Evolutionary conservation across 2,888 invertebrate species (phyloP).

Genomic region (Calliscelio sp.): DNA sequence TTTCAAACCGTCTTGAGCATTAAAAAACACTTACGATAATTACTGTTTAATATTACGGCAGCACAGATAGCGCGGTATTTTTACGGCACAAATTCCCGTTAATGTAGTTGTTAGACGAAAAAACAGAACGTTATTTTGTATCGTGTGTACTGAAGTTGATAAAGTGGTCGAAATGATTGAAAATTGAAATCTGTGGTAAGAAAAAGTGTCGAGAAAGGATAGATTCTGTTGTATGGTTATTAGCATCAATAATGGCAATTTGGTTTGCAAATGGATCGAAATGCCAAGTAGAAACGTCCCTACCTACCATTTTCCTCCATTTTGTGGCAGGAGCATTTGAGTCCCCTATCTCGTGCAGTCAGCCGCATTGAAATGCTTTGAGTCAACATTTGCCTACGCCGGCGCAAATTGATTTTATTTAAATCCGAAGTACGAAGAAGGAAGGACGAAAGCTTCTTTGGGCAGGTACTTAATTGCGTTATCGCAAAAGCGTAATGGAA

Average conservation of each 20-base stretch:
- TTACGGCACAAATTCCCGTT: too few species aligned
- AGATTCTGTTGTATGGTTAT: slow-evolving; percentile 83
- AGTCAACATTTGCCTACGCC: slow-evolving; percentile 85
- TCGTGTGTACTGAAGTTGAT: slow-evolving; percentile 31
- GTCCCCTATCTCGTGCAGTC: slow-evolving; percentile 81
- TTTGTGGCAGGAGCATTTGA: slow-evolving; percentile 79
- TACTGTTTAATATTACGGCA: too few species aligned
- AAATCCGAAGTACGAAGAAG: slow-evolving; percentile 83
- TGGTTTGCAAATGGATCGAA: slow-evolving; percentile 84
- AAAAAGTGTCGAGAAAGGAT: slow-evolving; percentile 63
- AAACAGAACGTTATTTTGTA: slow-evolving; percentile 12
- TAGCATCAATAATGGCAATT: slow-evolving; percentile 86
- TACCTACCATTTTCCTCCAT: slow-evolving; percentile 85
- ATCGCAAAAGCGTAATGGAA: slow-evolving; percentile 79
- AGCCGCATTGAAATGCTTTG: slow-evolving; percentile 84
- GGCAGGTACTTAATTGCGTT: slow-evolving; percentile 82
- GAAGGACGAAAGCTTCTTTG: slow-evolving; percentile 77
- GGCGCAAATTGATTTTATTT: slow-evolving; percentile 85
- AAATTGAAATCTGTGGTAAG: slow-evolving; percentile 45
- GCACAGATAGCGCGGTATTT: too few species aligned
- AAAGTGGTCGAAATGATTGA: slow-evolving; percentile 50
- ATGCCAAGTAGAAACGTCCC: slow-evolving; percentile 81
- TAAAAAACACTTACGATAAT: too few species aligned
- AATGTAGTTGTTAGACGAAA: too few species aligned
- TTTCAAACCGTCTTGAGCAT: too few species aligned